Percentiles rank a stretch among this genome's conserved stretches.
phyloP scores from a whole-genome alignment of 2,797 vertebrate genomes.

The Pangasius macronema region DNA sequence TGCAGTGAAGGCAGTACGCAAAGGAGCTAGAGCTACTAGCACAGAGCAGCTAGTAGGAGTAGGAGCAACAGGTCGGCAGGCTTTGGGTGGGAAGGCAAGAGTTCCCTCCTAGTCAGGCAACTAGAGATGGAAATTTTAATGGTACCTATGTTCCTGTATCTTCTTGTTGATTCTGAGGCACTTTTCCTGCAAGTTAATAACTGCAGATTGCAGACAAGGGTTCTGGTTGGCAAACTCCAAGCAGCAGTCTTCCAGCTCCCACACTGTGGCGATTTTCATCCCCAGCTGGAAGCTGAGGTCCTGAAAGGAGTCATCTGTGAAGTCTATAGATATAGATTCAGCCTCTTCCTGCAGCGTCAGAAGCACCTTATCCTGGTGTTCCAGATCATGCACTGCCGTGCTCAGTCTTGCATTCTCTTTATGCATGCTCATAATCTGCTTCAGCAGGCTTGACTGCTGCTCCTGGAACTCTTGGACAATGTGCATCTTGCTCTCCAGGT shows the following conservation, averaged over 20 bases:
- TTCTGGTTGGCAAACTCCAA: slow-evolving; percentile 69
- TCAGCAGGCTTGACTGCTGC: slow-evolving; percentile 46
- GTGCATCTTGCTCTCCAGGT: slow-evolving; percentile 60
- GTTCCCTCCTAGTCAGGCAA: slow-evolving; percentile 31
- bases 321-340: slow-evolving; percentile 5
- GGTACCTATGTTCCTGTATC: slow-evolving; percentile 74
- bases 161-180: slow-evolving; percentile 60
- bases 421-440: slow-evolving; percentile 69
- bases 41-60: slow-evolving; percentile 12
- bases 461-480: slow-evolving; percentile 60
- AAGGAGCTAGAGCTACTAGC: slow-evolving; percentile 7
- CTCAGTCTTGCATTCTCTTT: slow-evolving; percentile 68
- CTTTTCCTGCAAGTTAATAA: slow-evolving; percentile 67
- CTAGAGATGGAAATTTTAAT: slow-evolving; percentile 23
- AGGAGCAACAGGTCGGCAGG: background rate
- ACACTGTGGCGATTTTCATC: slow-evolving; percentile 31
- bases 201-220: slow-evolving; percentile 60
- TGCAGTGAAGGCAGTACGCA: background rate
- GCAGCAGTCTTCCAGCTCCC: slow-evolving; percentile 62
- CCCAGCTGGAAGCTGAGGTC: slow-evolving; percentile 47
- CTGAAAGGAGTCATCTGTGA: slow-evolving; percentile 41
- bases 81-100: background rate
- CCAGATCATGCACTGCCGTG: slow-evolving; percentile 69
- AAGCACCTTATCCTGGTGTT: slow-evolving; percentile 70
- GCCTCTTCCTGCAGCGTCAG: slow-evolving; percentile 26